Evolutionary conservation across 2,888 invertebrate genomes (phyloP), one percentile per base, ranked within the genome.

Genomic region (Panopea generosa): DNA sequence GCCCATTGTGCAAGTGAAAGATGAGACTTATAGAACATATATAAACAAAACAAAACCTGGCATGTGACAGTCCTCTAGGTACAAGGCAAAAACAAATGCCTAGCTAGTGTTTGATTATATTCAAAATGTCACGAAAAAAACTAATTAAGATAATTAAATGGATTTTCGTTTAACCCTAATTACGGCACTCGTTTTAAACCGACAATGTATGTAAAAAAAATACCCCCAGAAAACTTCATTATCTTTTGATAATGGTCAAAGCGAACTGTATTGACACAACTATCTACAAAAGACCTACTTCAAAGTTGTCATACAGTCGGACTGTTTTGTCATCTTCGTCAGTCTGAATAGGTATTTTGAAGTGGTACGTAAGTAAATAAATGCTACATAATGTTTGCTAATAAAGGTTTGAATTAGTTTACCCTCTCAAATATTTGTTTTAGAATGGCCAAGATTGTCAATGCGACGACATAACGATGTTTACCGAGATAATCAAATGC

Each of bases 341-440:
- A 24, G 2, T 2, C 2, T 29, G 55, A n/a, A 55, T 2, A 29
- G 20, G 7, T 55, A 14, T 55, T 33, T 56, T 20, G n/a, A 56
- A 56, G 40, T 18, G 40, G 33, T n/a, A 33, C 38, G 6, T 11
- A 20, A 16, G 56, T 56, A 29, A 56, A 56, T 56, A 56, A n/a
- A 56, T 56, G 18, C 40, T 11, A 20, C 14, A 22, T 38, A 18
- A 22, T 29, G 40, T 33, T 40, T 40, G n/a, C 11, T 56, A 33
- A 33, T 56, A 38, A 33, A 33, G 38, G 20, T 9, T 11, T 22
- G 11, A 38, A 38, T 56, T 33, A 40, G 40, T 56, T 38, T 56
- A 56, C 22, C 56, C 38, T 2, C 38, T 56, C 56, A 56, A 56
- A 56, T 56, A 56, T 56, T 56, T 33, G 38, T 11, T 38, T 18